Base-by-base conservation (phyloP, 2,888 invertebrate genomes). In the Cheiracanthium punctorium region DNA sequence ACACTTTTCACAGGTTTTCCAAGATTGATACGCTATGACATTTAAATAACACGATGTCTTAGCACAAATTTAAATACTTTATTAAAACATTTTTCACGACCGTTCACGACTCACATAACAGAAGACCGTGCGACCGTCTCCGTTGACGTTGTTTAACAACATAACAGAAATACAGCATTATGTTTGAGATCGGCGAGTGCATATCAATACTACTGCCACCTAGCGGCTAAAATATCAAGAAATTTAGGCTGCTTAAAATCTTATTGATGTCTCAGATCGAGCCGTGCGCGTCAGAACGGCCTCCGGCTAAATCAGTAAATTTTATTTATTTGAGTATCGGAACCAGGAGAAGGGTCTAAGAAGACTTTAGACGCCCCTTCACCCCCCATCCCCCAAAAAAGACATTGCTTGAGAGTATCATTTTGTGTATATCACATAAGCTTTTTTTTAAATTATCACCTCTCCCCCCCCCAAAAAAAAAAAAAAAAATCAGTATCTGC, bases 111-210 rank as follows among this genome's bases (percentile, higher is more conserved):
- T 17, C 65, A 28, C 65, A 67, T n/a, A 12, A 67, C 30, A 32
- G 14, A 14, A 10, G 32, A n/a, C n/a, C n/a, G n/a, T 67, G 12
- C 12, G 17, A 2, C 29, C 12, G 14, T 30, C 30, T 30, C 30
- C 14, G 37, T 69, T 69, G 17, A 37, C 69, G 69, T 69, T 69
- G 69, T 69, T 69, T 69, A 69, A 30, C n/a, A 67, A 67, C 65
- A 67, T 67, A 67, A 67, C 65, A 30, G 65, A 30, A 67, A 67
- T 67, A 17, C 65, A 67, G 32, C 65, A 32, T 29, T 67, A 67
- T 67, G 65, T 67, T 67, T 67, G 29, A 67, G 65, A 67, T 14
- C 65, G 30, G 17, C 30, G 65, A 12, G 65, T 30, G 30, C n/a
- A 30, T 24, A 30, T 67, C 65, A 12, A 29, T 65, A 24, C 65